A percentile compares a stretch with the other conserved stretches of the same genome.
Evolutionary conservation across 2,797 vertebrate genomes (phyloP).

Genomic region (Pelochelys cantorii): DNA sequence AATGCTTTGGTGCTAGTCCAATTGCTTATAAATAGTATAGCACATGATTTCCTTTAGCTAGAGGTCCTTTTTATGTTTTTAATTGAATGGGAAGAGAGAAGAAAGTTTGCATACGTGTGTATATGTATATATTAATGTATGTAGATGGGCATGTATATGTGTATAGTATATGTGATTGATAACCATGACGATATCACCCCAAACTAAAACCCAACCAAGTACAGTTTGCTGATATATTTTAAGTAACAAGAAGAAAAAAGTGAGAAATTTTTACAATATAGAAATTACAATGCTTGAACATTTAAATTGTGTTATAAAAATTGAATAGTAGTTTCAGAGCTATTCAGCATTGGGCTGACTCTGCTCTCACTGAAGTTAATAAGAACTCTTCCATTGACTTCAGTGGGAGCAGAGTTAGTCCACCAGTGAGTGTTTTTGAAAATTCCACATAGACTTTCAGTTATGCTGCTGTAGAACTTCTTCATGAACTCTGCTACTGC

Average conservation of each 20-base stretch:
- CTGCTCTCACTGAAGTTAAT: rapidly evolving
- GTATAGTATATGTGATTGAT: too few relatives aligned
- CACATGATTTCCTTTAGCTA: background rate
- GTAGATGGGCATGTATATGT: too few relatives aligned
- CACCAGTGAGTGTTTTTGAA: background rate
- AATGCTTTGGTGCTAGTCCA: background rate
- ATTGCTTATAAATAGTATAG: background rate
- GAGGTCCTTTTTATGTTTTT: background rate
- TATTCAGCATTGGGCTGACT: background rate
- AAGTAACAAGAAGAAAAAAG: background rate
- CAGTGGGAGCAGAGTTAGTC: background rate
- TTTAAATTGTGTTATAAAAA: background rate
- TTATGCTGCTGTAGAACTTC: background rate
- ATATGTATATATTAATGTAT: too few relatives aligned
- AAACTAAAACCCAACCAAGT: background rate
- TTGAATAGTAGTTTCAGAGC: background rate
- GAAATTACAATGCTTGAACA: background rate
- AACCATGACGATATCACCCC: background rate
- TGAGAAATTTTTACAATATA: background rate
- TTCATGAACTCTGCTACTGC: background rate
- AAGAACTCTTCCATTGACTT: background rate
- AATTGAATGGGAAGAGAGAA: background rate
- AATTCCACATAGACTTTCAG: background rate
- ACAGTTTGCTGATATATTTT: background rate
- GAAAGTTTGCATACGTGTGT: background rate